These are phyloP conservation scores for Drosophila phalerata DNA, from an alignment of 2,888 invertebrate genomes.

Conservation along the genomic window DNA sequence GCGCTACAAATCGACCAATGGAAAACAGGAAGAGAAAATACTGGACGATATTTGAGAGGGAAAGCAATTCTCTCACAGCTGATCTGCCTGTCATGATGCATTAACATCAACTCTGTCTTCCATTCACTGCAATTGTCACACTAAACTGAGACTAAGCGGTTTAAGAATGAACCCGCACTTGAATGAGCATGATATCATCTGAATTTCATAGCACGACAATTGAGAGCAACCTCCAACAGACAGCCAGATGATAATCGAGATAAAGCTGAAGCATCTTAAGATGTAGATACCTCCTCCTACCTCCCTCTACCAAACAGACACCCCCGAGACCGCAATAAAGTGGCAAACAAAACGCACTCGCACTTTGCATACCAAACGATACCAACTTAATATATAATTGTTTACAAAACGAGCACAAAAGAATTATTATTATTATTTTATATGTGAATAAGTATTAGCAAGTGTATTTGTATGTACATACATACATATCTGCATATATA, in stretches of 20 bases:
- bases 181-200: constrained; percentile 14
- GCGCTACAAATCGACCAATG: constrained; percentile 7
- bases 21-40: constrained; percentile 2
- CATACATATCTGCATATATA: constrained; percentile 19
- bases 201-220: constrained; percentile 3
- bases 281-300: background rate
- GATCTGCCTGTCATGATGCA: constrained; percentile 10
- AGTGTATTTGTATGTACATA: constrained; percentile 14
- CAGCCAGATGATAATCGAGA: constrained; percentile 32
- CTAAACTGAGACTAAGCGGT: constrained; percentile 2
- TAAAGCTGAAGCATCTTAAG: constrained; percentile 9
- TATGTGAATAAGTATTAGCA: constrained; percentile 39
- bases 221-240: background rate
- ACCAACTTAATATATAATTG: constrained; percentile 66
- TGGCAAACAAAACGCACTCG: constrained; percentile 52
- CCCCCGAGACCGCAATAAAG: background rate
- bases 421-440: constrained; percentile 59
- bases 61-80: constrained; percentile 4
- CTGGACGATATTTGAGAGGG: background rate
- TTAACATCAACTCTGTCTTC: constrained; percentile 1
- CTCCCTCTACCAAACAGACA: background rate
- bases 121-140: background rate
- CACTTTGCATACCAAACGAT: constrained; percentile 68
- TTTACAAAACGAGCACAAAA: constrained; percentile 70
- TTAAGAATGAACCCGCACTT: constrained; percentile 14